phyloP scores from a whole-genome alignment of 2,888 invertebrate genomes.

The Erynnis tages region DNA sequence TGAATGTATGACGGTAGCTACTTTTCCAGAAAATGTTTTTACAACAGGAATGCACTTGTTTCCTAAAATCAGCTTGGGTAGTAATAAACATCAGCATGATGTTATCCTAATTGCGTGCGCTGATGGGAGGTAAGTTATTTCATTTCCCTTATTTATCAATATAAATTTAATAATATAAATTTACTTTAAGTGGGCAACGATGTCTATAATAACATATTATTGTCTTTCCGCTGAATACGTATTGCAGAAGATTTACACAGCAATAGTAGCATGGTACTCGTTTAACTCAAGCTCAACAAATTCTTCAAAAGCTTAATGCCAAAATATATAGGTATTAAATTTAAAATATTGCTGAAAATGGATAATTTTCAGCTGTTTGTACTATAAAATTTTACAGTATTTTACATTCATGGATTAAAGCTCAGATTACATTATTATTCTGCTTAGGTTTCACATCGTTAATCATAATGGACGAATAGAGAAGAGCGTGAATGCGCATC shows the following conservation, averaged over 20 bases:
- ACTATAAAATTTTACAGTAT: neutral
- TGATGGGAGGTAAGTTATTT: conserved; percentile 86
- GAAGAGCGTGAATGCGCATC: conserved; percentile 95
- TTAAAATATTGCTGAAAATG: no score
- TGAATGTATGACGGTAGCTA: conserved; percentile 88
- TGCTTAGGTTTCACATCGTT: conserved; percentile 90
- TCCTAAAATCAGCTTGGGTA: conserved; percentile 83
- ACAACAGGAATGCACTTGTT: conserved; percentile 96
- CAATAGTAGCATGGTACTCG: no score
- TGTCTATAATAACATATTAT: no score
- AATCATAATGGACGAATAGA: conserved; percentile 95
- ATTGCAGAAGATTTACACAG: no score
- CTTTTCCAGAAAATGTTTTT: conserved; percentile 90
- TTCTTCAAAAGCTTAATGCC: no score
- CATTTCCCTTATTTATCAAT: no score
- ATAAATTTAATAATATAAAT: neutral
- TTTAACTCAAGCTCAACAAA: no score
- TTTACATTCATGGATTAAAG: neutral
- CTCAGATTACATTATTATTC: neutral
- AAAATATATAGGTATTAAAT: no score
- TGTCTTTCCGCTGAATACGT: no score
- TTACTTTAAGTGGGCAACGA: no score
- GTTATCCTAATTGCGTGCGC: conserved; percentile 92
- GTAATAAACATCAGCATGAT: conserved; percentile 85
- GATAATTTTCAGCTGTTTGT: no score